Percentiles rank a stretch among this genome's conserved stretches.
Conservation (phyloP, 1,140 invertebrate species). For the Neotoxoptera formosana region DNA sequence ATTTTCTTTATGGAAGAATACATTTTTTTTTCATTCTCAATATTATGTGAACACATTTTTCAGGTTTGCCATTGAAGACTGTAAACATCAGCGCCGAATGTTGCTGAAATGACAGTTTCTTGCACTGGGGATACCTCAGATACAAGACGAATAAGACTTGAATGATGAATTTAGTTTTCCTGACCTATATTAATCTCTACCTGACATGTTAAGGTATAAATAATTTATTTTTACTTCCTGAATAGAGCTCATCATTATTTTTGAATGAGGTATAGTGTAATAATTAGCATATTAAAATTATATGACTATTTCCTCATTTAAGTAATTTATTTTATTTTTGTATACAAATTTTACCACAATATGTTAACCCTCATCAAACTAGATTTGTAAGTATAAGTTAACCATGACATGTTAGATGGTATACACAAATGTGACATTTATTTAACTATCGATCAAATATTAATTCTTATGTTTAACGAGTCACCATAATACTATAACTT, state of each 20-base stretch:
- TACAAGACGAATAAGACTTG: constrained; percentile 54
- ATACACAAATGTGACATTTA: not conserved
- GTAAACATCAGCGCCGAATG: constrained; percentile 57
- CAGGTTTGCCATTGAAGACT: constrained; percentile 59
- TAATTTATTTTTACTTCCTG: constrained; percentile 4
- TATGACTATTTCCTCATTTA: not conserved
- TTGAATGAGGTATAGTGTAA: not conserved
- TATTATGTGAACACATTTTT: not conserved
- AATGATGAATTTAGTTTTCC: constrained; percentile 29
- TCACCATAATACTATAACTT: not conserved
- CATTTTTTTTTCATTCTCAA: not conserved
- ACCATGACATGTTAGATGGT: not conserved
- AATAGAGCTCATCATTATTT: not conserved
- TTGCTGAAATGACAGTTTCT: constrained; percentile 56
- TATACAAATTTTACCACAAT: constrained; percentile 3
- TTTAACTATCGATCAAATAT: not conserved
- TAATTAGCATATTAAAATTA: not conserved
- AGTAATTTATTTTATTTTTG: constrained; percentile 13
- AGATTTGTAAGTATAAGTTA: not conserved
- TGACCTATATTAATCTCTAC: not conserved
- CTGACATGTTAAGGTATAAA: not conserved
- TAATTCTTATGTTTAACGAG: not conserved
- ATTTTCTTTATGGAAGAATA: not conserved
- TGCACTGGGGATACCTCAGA: constrained; percentile 58
- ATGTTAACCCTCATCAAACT: not conserved